Evolutionary conservation across 2,888 invertebrate genomes (phyloP).

Genomic region (Pyrrhia umbra): DNA sequence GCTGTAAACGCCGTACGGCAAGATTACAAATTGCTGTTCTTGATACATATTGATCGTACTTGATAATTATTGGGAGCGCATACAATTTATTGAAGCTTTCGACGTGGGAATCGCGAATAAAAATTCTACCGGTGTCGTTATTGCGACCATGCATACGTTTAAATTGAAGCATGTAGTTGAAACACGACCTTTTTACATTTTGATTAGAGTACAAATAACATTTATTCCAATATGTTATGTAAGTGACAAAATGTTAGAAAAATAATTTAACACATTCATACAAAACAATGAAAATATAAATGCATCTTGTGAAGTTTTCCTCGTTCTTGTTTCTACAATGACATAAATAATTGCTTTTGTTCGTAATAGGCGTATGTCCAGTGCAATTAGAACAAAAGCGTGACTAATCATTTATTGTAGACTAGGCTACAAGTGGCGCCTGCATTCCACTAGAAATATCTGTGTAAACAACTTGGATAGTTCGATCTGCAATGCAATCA

Average conservation of each 20-base stretch:
- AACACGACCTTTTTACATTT: neutral
- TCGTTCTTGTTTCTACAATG: conserved; percentile 45
- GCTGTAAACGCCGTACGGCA: neutral
- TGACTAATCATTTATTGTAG: conserved; percentile 41
- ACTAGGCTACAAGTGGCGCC: conserved; percentile 47
- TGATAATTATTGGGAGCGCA: conserved; percentile 26
- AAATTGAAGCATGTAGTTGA: conserved; percentile 11
- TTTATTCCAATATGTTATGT: neutral
- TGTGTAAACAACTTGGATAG: conserved; percentile 20
- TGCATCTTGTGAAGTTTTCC: conserved; percentile 43
- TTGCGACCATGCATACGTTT: conserved; percentile 26
- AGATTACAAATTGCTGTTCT: conserved; percentile 17
- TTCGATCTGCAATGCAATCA: conserved; percentile 16
- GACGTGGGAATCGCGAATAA: conserved; percentile 43
- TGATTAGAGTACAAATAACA: neutral
- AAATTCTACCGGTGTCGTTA: conserved; percentile 44
- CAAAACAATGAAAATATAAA: conserved; percentile 25
- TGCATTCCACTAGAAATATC: conserved; percentile 34
- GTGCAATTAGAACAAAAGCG: conserved; percentile 53
- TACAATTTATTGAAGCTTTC: conserved; percentile 9
- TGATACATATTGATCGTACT: conserved; percentile 19
- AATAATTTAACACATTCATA: conserved; percentile 24
- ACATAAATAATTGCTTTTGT: conserved; percentile 52
- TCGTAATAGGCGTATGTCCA: conserved; percentile 28
- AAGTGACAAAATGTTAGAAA: conserved; percentile 24